Evolutionary conservation across 2,797 vertebrate genomes (phyloP).

Genomic region (Bradypodion pumilum): DNA sequence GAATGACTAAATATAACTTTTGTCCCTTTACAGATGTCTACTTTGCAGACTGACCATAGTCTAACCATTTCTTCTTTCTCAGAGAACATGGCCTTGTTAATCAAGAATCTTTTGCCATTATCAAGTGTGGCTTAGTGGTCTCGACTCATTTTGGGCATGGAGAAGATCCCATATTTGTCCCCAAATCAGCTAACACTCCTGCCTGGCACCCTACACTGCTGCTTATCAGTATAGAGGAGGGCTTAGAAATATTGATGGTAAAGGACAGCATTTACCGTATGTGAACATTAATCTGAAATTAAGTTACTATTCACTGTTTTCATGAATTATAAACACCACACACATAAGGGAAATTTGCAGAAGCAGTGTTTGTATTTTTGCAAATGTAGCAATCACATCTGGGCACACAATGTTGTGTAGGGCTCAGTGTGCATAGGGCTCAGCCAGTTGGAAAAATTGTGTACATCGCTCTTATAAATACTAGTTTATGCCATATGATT

Average conservation of each 20-base stretch:
- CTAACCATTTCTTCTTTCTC: neutral
- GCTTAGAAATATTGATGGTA: neutral
- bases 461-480: too few relatives aligned
- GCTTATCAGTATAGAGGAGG: neutral
- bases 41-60: neutral
- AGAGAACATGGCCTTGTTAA: neutral
- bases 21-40: neutral
- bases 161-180: neutral
- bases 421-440: too few relatives aligned
- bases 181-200: neutral
- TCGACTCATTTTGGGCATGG: neutral
- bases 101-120: neutral
- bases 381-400: too few relatives aligned
- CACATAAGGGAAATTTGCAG: too few relatives aligned
- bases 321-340: too few relatives aligned
- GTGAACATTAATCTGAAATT: too few relatives aligned
- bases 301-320: too few relatives aligned
- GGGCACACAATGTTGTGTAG: too few relatives aligned
- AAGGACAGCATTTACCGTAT: neutral
- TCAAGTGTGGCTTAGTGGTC: neutral
- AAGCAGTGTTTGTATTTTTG: too few relatives aligned
- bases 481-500: too few relatives aligned
- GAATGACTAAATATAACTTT: too few relatives aligned
- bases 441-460: too few relatives aligned
- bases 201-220: neutral